Evolutionary conservation across 2,888 invertebrate genomes (phyloP).

Genomic region (Tetrapedia diversipes): DNA sequence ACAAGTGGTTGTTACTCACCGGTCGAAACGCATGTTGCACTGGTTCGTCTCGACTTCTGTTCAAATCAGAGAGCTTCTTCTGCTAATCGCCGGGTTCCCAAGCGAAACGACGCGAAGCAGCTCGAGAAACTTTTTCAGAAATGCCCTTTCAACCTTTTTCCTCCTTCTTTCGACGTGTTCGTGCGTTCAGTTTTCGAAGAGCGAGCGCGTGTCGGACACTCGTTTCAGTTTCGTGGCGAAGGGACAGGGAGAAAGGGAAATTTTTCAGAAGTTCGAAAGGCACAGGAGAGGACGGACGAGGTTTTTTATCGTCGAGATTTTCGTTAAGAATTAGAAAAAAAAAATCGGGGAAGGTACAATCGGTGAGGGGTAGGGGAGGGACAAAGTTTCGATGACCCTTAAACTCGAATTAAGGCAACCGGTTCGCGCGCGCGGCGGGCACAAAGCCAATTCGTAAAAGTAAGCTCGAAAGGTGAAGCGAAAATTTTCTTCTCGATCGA

Average conservation of each 20-base stretch:
- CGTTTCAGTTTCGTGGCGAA: constrained; percentile 32
- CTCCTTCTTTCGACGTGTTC: constrained; percentile 25
- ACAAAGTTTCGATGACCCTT: constrained; percentile 36
- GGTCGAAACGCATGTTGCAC: constrained; percentile 55
- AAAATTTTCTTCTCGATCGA: constrained; percentile 17
- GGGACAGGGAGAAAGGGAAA: background rate
- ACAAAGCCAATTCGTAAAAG: constrained; percentile 34
- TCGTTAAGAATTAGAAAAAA: constrained; percentile 33
- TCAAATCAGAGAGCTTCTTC: constrained; percentile 34
- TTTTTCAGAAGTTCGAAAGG: constrained; percentile 45
- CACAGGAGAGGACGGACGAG: constrained; percentile 63
- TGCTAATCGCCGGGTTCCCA: constrained; percentile 22
- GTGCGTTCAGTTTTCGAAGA: no score
- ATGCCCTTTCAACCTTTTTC: constrained; percentile 13
- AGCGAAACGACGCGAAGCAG: constrained; percentile 54
- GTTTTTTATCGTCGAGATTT: constrained; percentile 44
- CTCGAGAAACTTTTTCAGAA: constrained; percentile 35
- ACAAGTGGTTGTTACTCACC: constrained; percentile 61
- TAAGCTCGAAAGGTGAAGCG: constrained; percentile 48
- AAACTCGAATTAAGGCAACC: constrained; percentile 62
- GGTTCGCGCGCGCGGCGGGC: constrained; percentile 31
- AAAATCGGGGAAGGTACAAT: constrained; percentile 15
- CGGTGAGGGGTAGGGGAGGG: background rate
- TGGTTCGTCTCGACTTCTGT: constrained; percentile 35
- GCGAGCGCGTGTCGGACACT: constrained; percentile 26